Conservation (phyloP, 2,113 vertebrate species). For the Hiodon tergisus region DNA sequence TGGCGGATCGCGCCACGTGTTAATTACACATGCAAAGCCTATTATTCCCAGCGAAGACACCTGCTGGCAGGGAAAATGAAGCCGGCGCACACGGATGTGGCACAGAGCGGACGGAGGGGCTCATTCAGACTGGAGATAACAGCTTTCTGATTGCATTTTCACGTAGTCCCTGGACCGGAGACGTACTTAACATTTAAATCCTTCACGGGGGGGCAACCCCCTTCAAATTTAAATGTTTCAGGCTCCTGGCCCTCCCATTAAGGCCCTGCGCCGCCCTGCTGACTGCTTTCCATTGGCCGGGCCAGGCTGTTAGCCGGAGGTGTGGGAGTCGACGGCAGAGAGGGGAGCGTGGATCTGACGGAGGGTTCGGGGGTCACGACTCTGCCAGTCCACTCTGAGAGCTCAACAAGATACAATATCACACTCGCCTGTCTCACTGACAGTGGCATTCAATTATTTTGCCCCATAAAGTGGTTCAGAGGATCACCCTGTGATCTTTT, state of each 20-base stretch:
- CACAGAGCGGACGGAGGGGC: conserved; percentile 62
- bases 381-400: background rate
- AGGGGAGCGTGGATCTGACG: conserved; percentile 41
- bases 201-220: conserved; percentile 62
- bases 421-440: background rate
- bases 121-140: conserved; percentile 70
- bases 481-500: background rate
- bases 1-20: conserved; percentile 76
- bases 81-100: conserved; percentile 65
- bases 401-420: background rate
- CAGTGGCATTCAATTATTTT: conserved; percentile 9
- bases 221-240: conserved; percentile 62
- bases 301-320: conserved; percentile 38
- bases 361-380: conserved; percentile 29
- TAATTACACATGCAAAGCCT: conserved; percentile 90
- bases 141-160: conserved; percentile 71
- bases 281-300: conserved; percentile 28
- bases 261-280: conserved; percentile 49
- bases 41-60: conserved; percentile 87
- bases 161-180: conserved; percentile 49
- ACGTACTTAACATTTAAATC: conserved; percentile 74
- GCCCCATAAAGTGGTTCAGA: background rate
- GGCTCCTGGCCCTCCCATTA: conserved; percentile 61
- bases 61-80: conserved; percentile 91
- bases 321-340: conserved; percentile 34